Percentiles rank a stretch among this genome's conserved stretches.
phyloP scores from a whole-genome alignment of 2,113 vertebrate genomes.

The Nycticryphes semicollaris region DNA sequence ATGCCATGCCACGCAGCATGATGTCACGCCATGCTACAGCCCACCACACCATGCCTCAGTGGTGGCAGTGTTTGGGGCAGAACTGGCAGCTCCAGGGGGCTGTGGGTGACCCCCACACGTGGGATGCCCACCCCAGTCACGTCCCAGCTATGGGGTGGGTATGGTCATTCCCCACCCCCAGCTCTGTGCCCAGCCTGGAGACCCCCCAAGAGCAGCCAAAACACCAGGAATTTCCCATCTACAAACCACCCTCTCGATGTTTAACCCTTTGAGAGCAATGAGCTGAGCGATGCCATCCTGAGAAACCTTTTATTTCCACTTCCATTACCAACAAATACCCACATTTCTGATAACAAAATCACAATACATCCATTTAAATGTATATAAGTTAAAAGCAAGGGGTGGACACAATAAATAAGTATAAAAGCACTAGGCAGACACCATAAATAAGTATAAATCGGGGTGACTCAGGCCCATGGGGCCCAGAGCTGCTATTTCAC shows the following conservation, averaged over 20 bases:
- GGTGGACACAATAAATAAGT: not conserved
- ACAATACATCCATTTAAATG: not conserved
- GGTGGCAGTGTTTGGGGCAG: not conserved
- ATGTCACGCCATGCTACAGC: accelerated
- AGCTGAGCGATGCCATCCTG: not conserved
- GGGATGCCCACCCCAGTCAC: not conserved
- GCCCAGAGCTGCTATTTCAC: constrained; percentile 54
- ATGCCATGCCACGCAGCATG: accelerated
- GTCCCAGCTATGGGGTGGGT: not conserved
- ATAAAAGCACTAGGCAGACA: not conserved
- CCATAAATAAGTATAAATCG: not conserved
- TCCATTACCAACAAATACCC: not conserved
- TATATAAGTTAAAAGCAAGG: not conserved
- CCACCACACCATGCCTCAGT: accelerated
- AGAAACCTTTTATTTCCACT: constrained; percentile 13
- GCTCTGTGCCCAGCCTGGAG: not conserved
- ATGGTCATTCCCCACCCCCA: no score
- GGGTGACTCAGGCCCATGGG: not conserved
- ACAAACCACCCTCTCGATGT: accelerated
- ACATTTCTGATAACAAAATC: not conserved
- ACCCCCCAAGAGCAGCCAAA: not conserved
- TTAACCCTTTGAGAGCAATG: not conserved
- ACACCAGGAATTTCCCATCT: not conserved
- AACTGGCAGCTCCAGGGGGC: not conserved
- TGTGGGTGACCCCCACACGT: no score